Base-by-base conservation (phyloP, 2,113 vertebrate genomes). In the Gorilla gorilla region DNA sequence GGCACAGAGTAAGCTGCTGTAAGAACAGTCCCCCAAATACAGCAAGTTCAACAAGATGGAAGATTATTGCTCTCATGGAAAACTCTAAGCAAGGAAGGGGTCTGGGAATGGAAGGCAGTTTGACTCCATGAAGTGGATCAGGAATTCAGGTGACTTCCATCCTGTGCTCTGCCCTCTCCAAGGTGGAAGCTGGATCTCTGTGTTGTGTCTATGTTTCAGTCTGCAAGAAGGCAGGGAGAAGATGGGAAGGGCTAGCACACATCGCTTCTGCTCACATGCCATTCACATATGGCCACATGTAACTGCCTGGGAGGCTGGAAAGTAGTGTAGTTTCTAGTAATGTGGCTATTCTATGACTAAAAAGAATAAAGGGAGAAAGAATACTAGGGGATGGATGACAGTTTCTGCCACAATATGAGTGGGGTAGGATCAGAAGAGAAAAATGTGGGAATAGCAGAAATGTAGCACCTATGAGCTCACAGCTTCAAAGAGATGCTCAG, bases 401-500 rank as follows among this genome's bases (percentile, higher is more conserved):
- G 25, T 73, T 61, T 94, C 79, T 57, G n/a, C 80, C 92, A 7
- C 59, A 88, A 13, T 86, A 83, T 96, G 20, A 93, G 88, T 20
- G 38, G 32, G n/a, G 5, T 57, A 35, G 45, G 61, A 35, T 22
- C 83, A 18, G 72, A 27, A 93, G 90, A 75, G 59, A 9, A 40
- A 68, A 48, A 43, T 13, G 12, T 55, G 61, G 8, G 30, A 48
- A 32, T 11, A 27, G 18, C 32, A 55, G 50, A 25, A 52, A 23
- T 2, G 7, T 32, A 70, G n/a, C 43, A 43, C 7, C 30, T 20
- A 0, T 11, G 43, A 50, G 22, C 50, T 93, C 43, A 90, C 32
- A 16, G 35, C 57, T 96, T 97, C 73, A 68, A 50, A 96, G 89
- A 75, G 66, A 52, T 55, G 85, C 64, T 70, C 48, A 43, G 57